These are phyloP conservation scores for Cotesia chilonis DNA, from an alignment of 1,140 invertebrate species.

Conservation along the genomic window DNA sequence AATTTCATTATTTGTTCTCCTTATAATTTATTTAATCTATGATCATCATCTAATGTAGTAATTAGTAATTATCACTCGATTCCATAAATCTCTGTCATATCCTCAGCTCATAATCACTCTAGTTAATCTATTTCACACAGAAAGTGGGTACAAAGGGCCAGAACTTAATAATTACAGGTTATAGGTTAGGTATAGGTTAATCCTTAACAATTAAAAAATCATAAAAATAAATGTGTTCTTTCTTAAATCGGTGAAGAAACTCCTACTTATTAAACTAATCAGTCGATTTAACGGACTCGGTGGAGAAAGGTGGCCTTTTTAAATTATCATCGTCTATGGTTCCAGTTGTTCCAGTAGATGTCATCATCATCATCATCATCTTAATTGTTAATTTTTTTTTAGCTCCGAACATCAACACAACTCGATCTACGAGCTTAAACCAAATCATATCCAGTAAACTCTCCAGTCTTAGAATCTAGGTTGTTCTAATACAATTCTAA, in stretches of 20 bases:
- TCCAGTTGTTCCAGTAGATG: neutral
- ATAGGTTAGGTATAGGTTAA: no score
- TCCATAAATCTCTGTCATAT: conserved; percentile 41
- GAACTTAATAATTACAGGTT: neutral
- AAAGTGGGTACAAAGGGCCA: no score
- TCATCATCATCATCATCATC: neutral
- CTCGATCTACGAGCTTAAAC: conserved; percentile 18
- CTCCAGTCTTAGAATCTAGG: conserved; percentile 9
- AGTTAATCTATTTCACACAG: neutral
- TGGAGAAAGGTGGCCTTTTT: conserved; percentile 38
- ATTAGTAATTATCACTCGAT: conserved; percentile 38
- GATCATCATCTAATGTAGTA: conserved; percentile 41
- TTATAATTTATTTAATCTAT: conserved; percentile 38
- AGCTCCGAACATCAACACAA: no score
- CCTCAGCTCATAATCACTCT: neutral
- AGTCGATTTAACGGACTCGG: conserved; percentile 49
- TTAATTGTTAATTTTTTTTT: no score
- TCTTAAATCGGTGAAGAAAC: conserved; percentile 45
- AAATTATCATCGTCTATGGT: conserved; percentile 13
- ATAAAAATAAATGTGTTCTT: neutral
- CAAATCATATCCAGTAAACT: neutral
- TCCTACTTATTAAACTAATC: conserved; percentile 52
- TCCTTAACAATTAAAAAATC: conserved; percentile 14
- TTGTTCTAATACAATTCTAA: no score
- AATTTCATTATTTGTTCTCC: conserved; percentile 49